phyloP scores from a whole-genome alignment of 2,888 invertebrate species.

The Hemaris fuciformis region DNA sequence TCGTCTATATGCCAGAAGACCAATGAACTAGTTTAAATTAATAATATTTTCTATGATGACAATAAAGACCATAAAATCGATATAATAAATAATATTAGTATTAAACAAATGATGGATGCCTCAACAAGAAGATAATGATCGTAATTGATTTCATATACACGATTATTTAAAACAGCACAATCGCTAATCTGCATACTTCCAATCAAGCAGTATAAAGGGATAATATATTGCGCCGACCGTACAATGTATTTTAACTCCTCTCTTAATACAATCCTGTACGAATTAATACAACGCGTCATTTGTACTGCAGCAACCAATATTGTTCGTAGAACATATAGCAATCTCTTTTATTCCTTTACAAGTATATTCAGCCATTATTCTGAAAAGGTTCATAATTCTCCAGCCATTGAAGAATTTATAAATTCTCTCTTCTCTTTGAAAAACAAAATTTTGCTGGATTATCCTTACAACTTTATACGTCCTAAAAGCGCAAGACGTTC shows the following conservation, averaged over 20 bases:
- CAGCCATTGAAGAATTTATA: no score
- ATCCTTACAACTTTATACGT: no score
- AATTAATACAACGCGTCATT: background rate
- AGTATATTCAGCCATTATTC: no score
- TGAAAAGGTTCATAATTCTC: no score
- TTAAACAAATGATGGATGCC: slow-evolving; percentile 11
- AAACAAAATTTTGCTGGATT: no score
- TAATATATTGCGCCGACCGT: background rate
- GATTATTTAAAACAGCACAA: slow-evolving; percentile 6
- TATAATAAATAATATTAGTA: background rate
- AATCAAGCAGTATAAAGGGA: slow-evolving; percentile 1
- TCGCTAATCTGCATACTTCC: slow-evolving; percentile 1
- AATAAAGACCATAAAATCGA: background rate
- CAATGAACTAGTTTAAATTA: background rate
- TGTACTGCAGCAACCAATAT: no score
- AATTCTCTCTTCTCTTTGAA: no score
- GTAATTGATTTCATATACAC: background rate
- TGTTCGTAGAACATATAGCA: no score
- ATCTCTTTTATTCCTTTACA: no score
- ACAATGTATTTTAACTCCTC: background rate
- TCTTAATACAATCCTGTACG: background rate
- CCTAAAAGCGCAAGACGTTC: no score
- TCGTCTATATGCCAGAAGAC: no score
- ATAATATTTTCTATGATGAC: background rate
- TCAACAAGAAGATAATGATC: slow-evolving; percentile 19